Percentiles rank a stretch among this genome's conserved stretches.
Evolutionary conservation across 2,888 invertebrate genomes (phyloP).

Genomic region (Catocala sponsa): DNA sequence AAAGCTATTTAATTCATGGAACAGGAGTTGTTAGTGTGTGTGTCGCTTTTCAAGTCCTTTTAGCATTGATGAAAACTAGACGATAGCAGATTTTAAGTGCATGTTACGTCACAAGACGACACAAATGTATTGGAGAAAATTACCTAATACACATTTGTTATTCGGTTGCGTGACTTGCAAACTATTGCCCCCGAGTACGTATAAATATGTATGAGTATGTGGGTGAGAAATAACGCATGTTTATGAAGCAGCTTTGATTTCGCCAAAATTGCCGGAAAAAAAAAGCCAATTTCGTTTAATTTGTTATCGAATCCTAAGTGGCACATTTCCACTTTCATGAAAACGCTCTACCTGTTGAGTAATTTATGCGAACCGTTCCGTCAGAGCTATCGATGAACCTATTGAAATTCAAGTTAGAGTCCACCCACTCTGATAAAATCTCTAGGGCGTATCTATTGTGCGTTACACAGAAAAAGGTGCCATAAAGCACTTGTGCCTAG

Average conservation of each 20-base stretch:
- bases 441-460: conserved; percentile 29
- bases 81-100: no score
- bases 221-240: background rate
- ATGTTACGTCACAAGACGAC: no score
- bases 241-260: background rate
- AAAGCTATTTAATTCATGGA: background rate
- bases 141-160: conserved; percentile 5
- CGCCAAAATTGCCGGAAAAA: background rate
- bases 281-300: conserved; percentile 19
- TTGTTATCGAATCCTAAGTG: conserved; percentile 15
- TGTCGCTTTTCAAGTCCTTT: background rate
- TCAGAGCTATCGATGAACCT: conserved; percentile 8
- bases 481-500: conserved; percentile 48
- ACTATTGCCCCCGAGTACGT: background rate
- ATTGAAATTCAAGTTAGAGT: conserved; percentile 33
- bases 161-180: background rate
- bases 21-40: background rate
- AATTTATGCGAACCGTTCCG: conserved; percentile 34
- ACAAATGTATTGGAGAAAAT: background rate
- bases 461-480: conserved; percentile 34
- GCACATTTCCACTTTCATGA: conserved; percentile 21
- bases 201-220: background rate
- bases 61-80: no score
- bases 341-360: conserved; percentile 42
- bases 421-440: conserved; percentile 30